Conservation (phyloP, 2,888 invertebrate species). For the Alentia gelatinosa region DNA sequence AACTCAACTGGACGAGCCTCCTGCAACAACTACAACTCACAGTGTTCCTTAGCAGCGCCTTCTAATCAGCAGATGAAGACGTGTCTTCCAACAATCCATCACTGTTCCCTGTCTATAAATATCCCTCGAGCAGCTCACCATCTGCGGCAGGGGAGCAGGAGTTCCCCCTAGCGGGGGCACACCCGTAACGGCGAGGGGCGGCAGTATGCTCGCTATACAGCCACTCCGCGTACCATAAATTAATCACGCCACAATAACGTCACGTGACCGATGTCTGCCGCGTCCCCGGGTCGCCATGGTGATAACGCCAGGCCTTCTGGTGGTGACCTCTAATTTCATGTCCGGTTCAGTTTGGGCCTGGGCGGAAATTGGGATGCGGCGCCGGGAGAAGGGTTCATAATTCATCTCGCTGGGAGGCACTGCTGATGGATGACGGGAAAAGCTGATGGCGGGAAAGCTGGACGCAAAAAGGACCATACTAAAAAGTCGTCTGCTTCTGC, state of each 20-base stretch:
- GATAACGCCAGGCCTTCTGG: not conserved
- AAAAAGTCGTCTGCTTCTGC: not conserved
- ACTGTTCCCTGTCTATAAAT: not conserved
- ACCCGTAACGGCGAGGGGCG: too few relatives aligned
- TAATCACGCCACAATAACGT: slow-evolving; percentile 23
- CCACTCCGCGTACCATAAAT: not conserved
- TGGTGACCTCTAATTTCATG: slow-evolving; percentile 40
- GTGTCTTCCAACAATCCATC: not conserved
- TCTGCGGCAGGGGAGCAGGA: not conserved
- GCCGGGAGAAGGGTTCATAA: slow-evolving; percentile 30
- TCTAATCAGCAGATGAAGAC: slow-evolving; percentile 13
- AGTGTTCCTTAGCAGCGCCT: not conserved
- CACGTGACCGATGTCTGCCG: not conserved
- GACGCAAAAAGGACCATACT: not conserved
- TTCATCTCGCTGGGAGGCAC: not conserved
- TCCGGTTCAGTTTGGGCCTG: slow-evolving; percentile 37
- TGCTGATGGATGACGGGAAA: slow-evolving; percentile 25
- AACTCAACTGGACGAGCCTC: not conserved
- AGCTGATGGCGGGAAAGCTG: not conserved
- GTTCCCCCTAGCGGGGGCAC: too few relatives aligned
- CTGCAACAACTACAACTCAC: not conserved
- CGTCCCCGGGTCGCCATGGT: slow-evolving; percentile 16
- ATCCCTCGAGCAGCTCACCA: not conserved
- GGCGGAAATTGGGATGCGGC: slow-evolving; percentile 48
- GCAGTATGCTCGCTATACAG: not conserved